Evolutionary conservation across 2,888 invertebrate species (phyloP).

Genomic region (Lepidochrysops patricia): DNA sequence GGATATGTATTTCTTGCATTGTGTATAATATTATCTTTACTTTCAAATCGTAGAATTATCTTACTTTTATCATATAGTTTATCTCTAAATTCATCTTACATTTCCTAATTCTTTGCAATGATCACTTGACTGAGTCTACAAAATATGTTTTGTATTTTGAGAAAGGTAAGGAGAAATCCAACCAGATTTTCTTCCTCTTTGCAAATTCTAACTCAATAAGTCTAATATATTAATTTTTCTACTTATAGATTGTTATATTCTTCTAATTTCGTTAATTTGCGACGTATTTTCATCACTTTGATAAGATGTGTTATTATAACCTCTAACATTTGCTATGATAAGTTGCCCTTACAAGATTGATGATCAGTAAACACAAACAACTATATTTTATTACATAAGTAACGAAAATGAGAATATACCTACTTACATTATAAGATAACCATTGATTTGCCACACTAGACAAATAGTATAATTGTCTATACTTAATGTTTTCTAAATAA

Average conservation of each 20-base stretch:
- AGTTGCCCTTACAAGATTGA: not conserved
- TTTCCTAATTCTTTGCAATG: slow-evolving; percentile 32
- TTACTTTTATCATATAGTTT: slow-evolving; percentile 54
- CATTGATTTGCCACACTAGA: not conserved
- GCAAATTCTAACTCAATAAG: not conserved
- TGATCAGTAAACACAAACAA: not conserved
- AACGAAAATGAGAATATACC: not conserved
- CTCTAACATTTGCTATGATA: not conserved
- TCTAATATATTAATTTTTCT: not conserved
- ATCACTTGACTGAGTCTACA: slow-evolving; percentile 30
- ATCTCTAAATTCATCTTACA: slow-evolving; percentile 53
- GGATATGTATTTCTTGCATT: slow-evolving; percentile 19
- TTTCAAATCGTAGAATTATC: slow-evolving; percentile 49
- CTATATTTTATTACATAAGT: not conserved
- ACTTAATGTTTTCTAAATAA: no score
- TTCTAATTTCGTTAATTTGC: not conserved
- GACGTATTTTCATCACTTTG: slow-evolving; percentile 1
- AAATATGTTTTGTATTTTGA: slow-evolving; percentile 58
- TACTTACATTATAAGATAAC: no score
- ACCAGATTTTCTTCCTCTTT: not conserved
- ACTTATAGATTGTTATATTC: not conserved
- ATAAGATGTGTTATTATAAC: slow-evolving; percentile 10
- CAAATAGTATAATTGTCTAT: no score
- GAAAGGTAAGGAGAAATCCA: slow-evolving; percentile 53
- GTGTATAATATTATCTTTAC: slow-evolving; percentile 23